Evolutionary conservation across 2,888 invertebrate species (phyloP).

Genomic region (Noctua pronuba): DNA sequence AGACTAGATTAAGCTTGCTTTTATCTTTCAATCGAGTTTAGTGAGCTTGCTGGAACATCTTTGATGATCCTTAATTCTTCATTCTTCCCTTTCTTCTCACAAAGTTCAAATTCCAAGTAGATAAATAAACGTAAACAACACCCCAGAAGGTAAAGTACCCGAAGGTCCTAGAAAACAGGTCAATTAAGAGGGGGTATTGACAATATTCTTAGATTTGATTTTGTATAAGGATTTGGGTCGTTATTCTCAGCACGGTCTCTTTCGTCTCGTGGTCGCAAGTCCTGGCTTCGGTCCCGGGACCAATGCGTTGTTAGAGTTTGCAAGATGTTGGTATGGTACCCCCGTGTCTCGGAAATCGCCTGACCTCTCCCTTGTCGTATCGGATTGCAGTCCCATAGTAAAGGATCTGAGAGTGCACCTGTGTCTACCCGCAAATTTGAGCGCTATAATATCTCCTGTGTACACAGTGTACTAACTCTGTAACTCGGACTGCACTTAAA

Average conservation of each 20-base stretch:
- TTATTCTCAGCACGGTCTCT: background rate
- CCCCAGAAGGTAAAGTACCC: background rate
- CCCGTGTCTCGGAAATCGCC: background rate
- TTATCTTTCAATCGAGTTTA: conserved; percentile 18
- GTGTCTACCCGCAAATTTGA: background rate
- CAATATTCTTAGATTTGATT: background rate
- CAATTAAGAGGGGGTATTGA: background rate
- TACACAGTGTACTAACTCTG: background rate
- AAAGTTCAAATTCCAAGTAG: background rate
- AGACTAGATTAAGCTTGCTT: conserved; percentile 15
- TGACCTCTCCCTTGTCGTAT: background rate
- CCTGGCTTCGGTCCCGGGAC: background rate
- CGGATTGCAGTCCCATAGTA: background rate
- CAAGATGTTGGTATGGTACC: background rate
- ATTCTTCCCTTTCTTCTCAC: background rate
- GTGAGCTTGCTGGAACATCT: conserved; percentile 3
- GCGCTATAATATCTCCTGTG: background rate
- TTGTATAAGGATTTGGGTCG: background rate
- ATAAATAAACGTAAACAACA: background rate
- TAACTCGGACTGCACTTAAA: background rate
- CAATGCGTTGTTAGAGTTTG: background rate
- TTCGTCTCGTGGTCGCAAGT: background rate
- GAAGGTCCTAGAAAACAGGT: background rate
- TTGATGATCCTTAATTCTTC: background rate
- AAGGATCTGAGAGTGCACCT: background rate